Evolutionary conservation across 1,140 invertebrate species (phyloP), one percentile per base, ranked within the genome.

Genomic region (Panagrolaimus sp.): DNA sequence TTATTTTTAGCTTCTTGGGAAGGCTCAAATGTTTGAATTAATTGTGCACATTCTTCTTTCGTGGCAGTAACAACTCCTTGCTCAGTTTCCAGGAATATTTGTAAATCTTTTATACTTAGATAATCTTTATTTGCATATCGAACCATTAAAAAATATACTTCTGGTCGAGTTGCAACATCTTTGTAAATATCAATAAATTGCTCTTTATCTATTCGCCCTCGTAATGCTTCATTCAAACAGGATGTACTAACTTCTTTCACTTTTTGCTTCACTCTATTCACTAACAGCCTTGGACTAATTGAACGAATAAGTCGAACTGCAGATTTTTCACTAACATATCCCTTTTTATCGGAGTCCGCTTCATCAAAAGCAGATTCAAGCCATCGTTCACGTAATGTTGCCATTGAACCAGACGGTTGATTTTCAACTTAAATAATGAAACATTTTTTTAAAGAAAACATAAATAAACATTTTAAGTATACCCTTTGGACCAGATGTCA

Each of bases 111-210:
- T 24, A 84, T 83, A 7, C 85, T 86, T 73, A 89, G 83, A 79
- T 87, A 89, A 78, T 89, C 88, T 82, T 88, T 88, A 75, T 88
- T 89, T 47, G 88, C 86, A 81, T 88, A 88, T 85, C 88, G 84
- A 64, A 89, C 87, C 73, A 89, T 83, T 26, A 89, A 84, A 79
- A 88, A 89, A 78, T 88, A 88, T 17, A 89, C 87, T 83, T 89
- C 88, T 45, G 88, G 88, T 73, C 88, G 78, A 9, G 88, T 89
- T 6, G 87, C 85, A 24, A 89, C 84, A 76, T 89, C 88, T 76
- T 88, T 89, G 78, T 88, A 89, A 32, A 89, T 81, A 63, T 86
- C 85, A 43, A 88, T 85, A 78, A 89, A 89, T 75, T 88, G 86
- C 15, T 85, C 83, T 71, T 85, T 86, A 70, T 83, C 86, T n/a